These are phyloP conservation scores for Drosophila orena DNA, from an alignment of 1,140 invertebrate species.

Conservation along the genomic window DNA sequence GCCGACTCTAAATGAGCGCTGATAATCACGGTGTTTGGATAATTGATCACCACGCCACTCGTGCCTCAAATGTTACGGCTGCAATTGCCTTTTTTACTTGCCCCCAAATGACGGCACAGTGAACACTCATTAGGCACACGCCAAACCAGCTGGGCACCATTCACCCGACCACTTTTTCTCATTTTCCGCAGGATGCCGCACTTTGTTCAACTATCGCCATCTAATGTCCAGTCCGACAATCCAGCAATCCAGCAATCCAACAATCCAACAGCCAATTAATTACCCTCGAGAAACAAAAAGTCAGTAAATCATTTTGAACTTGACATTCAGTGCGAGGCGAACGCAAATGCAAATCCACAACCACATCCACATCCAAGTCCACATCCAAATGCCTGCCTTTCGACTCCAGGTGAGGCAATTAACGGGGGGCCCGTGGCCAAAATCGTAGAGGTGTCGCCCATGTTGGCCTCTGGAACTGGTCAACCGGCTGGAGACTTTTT, in stretches of 20 bases:
- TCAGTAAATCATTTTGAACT: constrained; percentile 80
- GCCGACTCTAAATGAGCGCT: not conserved
- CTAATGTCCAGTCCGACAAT: constrained; percentile 20
- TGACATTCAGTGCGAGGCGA: constrained; percentile 69
- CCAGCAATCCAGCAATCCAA: constrained; percentile 18
- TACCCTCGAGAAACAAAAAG: constrained; percentile 61
- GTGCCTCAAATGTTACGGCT: not conserved
- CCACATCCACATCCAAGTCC: constrained; percentile 10
- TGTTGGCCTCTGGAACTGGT: constrained; percentile 57
- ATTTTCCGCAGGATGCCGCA: constrained; percentile 22
- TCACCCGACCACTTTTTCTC: constrained; percentile 15
- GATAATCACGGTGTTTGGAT: constrained; percentile 7
- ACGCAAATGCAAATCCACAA: constrained; percentile 57
- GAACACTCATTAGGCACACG: constrained; percentile 47
- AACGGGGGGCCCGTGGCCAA: constrained; percentile 15
- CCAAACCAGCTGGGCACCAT: constrained; percentile 45
- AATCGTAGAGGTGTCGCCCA: constrained; percentile 28
- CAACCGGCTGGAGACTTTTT: constrained; percentile 44
- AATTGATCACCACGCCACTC: constrained; percentile 9
- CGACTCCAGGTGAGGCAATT: constrained; percentile 54
- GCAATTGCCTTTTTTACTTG: not conserved
- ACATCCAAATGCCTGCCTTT: constrained; percentile 3
- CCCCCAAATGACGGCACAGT: constrained; percentile 9
- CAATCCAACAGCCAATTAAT: constrained; percentile 59
- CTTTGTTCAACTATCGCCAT: constrained; percentile 29